phyloP scores from a whole-genome alignment of 2,797 vertebrate genomes.

The Hylomyscus alleni region DNA sequence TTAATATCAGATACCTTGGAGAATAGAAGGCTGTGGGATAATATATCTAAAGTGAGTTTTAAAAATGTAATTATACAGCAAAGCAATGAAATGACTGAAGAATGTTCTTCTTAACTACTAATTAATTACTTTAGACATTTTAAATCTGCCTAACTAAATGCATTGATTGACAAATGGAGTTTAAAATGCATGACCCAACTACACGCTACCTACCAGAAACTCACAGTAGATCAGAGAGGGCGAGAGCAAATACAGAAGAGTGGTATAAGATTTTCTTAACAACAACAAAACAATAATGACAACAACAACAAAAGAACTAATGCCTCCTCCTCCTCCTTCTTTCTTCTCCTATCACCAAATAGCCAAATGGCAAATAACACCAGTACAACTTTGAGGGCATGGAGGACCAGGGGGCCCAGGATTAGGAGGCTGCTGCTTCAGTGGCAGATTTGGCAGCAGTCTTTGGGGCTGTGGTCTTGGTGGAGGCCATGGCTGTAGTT shows the following conservation, averaged over 20 bases:
- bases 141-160: slow-evolving; percentile 50
- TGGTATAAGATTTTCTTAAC: not conserved
- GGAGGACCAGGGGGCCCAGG: too few relatives aligned
- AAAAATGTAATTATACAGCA: not conserved
- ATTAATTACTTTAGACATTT: slow-evolving; percentile 54
- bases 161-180: not conserved
- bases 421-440: too few relatives aligned
- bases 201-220: not conserved
- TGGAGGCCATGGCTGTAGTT: too few relatives aligned
- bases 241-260: not conserved
- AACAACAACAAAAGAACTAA: not conserved
- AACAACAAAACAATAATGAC: not conserved
- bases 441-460: too few relatives aligned
- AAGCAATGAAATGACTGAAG: slow-evolving; percentile 9
- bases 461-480: too few relatives aligned
- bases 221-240: not conserved
- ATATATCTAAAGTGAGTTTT: not conserved
- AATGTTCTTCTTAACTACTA: not conserved
- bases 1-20: not conserved
- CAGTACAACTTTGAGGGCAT: too few relatives aligned
- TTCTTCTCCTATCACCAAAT: too few relatives aligned
- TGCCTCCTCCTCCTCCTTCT: too few relatives aligned
- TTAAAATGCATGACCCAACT: not conserved
- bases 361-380: too few relatives aligned
- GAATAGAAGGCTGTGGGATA: not conserved